phyloP scores from a whole-genome alignment of 2,888 invertebrate genomes.

The Melolontha melolontha region DNA sequence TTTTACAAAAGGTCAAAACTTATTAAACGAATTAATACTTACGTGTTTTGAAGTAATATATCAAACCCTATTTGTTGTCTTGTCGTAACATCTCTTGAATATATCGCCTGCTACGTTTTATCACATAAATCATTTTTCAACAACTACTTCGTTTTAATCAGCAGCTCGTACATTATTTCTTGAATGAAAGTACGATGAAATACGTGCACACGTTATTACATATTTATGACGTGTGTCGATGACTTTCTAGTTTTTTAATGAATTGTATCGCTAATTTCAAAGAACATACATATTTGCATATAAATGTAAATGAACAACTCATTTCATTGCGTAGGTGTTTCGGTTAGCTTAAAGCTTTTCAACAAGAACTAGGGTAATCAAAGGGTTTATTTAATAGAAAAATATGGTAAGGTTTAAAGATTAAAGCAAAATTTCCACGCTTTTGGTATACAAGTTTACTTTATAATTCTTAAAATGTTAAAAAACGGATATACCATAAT shows the following conservation, averaged over 20 bases:
- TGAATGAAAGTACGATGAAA: not conserved
- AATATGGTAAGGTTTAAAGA: too few relatives aligned
- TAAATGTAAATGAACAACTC: too few relatives aligned
- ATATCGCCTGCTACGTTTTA: not conserved
- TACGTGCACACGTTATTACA: not conserved
- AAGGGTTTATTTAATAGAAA: too few relatives aligned
- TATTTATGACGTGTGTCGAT: not conserved
- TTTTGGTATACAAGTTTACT: too few relatives aligned
- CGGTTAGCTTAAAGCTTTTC: too few relatives aligned
- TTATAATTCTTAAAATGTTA: too few relatives aligned
- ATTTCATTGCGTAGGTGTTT: too few relatives aligned
- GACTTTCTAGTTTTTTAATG: too few relatives aligned
- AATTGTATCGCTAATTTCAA: too few relatives aligned
- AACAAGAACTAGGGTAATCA: too few relatives aligned
- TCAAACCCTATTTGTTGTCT: not conserved
- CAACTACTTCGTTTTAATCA: conserved; percentile 4
- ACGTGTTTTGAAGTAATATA: conserved; percentile 10
- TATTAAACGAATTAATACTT: not conserved
- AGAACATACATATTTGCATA: not conserved
- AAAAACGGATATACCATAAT: too few relatives aligned
- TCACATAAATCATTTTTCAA: conserved; percentile 16
- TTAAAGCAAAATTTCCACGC: too few relatives aligned
- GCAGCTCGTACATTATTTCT: conserved; percentile 1
- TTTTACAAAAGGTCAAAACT: not conserved
- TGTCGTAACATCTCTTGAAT: not conserved